phyloP scores from a whole-genome alignment of 2,113 vertebrate genomes.

The Piliocolobus tephrosceles region DNA sequence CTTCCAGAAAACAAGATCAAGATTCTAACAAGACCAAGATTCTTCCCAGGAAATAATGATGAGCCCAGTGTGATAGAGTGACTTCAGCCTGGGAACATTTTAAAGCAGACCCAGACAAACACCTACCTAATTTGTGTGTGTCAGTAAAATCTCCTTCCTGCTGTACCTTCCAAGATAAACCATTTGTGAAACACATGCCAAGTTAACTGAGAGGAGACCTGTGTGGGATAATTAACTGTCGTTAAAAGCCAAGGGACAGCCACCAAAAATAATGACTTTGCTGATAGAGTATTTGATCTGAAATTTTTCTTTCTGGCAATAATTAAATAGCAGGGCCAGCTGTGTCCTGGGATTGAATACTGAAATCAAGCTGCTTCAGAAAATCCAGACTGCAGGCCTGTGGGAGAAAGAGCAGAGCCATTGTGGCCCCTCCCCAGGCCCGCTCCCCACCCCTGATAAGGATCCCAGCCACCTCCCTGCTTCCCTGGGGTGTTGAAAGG shows the following conservation, averaged over 20 bases:
- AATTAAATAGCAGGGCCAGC: background rate
- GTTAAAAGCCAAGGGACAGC: background rate
- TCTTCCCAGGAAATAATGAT: background rate
- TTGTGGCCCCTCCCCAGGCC: background rate
- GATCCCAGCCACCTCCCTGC: conserved; percentile 52
- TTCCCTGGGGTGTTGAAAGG: conserved; percentile 58
- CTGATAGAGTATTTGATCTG: background rate
- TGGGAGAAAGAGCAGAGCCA: background rate
- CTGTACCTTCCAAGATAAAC: conserved; percentile 63
- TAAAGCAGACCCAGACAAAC: conserved; percentile 15
- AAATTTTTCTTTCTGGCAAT: conserved; percentile 38
- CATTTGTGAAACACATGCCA: background rate
- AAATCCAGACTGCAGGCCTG: background rate
- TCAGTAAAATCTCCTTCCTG: conserved; percentile 44
- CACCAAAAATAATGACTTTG: conserved; percentile 25
- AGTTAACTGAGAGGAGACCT: conserved; percentile 21
- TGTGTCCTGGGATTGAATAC: background rate
- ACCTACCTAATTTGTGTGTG: background rate
- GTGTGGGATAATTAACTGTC: background rate
- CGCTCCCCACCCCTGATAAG: conserved; percentile 55
- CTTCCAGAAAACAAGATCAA: background rate
- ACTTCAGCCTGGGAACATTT: background rate
- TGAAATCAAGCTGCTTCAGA: background rate
- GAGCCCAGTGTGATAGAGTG: background rate
- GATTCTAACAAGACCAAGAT: background rate